phyloP scores from a whole-genome alignment of 2,113 vertebrate species.

The Apaloderma vittatum region DNA sequence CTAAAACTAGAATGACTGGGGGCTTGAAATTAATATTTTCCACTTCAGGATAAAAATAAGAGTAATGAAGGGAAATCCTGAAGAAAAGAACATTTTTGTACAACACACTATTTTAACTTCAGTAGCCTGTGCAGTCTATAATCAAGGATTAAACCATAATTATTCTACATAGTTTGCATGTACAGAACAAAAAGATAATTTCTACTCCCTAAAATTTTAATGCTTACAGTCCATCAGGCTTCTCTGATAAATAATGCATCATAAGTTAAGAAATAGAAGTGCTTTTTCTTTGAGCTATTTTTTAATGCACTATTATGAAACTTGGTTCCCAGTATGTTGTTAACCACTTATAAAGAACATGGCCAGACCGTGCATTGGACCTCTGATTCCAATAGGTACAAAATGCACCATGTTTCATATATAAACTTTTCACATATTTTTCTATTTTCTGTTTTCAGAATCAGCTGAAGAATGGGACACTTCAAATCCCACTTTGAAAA shows the following conservation, averaged over 20 bases:
- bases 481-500: not conserved
- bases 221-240: not conserved
- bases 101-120: not conserved
- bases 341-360: not conserved
- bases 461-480: not conserved
- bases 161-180: not conserved
- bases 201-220: conserved; percentile 15
- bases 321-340: not conserved
- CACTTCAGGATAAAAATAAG: not conserved
- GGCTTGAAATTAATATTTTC: not conserved
- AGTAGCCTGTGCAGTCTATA: not conserved
- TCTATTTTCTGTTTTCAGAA: not conserved
- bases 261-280: not conserved
- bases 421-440: not conserved
- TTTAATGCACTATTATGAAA: not conserved
- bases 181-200: not conserved
- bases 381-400: not conserved
- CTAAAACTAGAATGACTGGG: not conserved
- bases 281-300: not conserved
- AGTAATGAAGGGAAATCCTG: not conserved
- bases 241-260: conserved; percentile 12
- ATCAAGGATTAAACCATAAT: not conserved
- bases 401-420: not conserved
- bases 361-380: not conserved
- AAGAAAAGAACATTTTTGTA: not conserved